Base-by-base conservation (phyloP, 2,113 vertebrate species). In the Tapirus terrestris region DNA sequence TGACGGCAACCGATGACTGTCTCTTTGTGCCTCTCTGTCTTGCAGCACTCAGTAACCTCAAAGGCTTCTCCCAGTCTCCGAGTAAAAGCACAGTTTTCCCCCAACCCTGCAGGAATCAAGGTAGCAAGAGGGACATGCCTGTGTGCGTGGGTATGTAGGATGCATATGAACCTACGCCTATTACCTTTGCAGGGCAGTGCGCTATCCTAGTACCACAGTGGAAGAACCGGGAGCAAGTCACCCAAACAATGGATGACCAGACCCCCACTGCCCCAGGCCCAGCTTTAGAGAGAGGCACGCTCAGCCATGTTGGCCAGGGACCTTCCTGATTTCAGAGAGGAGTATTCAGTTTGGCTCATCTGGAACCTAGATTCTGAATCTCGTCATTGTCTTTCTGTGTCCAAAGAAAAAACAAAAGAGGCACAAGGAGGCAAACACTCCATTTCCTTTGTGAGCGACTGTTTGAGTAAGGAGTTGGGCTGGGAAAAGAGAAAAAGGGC, bases 121-220 rank as follows among this genome's bases (percentile, higher is more conserved):
- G 12, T 68, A 75, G 56, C 27, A 60, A 90, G 67, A 89, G 48
- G 29, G 27, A 5, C 4, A 8, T 31, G 53, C 3, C 3, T 56
- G 65, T 2, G 16, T 45, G 29, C 5, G 1, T 29, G 20, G 23
- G 0, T 1, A 20, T 20, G 7, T 43, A 31, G 29, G 13, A 68
- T 45, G 27, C 31, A 10, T 6, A 12, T 7, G 45, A 85, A n/a
- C 13, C 67, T 18, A 11, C 1, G 0, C 14, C 85, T 29, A 65
- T 11, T 14, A 85, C 25, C 36, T 43, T 48, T 20, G 43, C 4
- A 7, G 76, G 43, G 11, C 27, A 23, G 39, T 3, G 1, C 0
- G 0, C 43, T 3, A 5, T 23, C 51, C 8, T 29, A 13, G 58
- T 0, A 39, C 33, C 39, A 56, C 0, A 5, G 43, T 23, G 23